phyloP scores from a whole-genome alignment of 2,113 vertebrate species.

The Anarhynchus alexandrinus region DNA sequence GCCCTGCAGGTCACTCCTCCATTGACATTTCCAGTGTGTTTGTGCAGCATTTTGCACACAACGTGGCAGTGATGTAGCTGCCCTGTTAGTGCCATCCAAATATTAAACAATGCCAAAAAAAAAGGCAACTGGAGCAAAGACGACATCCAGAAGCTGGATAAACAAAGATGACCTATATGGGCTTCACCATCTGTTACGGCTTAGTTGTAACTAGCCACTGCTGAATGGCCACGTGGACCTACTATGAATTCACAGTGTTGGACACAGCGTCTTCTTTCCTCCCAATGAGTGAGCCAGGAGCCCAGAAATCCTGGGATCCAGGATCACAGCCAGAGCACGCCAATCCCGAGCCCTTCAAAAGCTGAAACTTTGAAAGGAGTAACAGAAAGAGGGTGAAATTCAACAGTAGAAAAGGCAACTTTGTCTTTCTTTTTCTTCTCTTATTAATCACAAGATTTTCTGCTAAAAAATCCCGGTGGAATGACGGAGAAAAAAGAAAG shows the following conservation, averaged over 20 bases:
- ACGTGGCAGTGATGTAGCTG: neutral
- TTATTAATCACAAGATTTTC: neutral
- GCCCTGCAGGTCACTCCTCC: neutral
- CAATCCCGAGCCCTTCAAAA: neutral
- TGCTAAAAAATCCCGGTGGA: neutral
- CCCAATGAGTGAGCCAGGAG: accelerated
- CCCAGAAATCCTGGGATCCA: neutral
- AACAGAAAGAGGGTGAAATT: neutral
- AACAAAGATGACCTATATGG: conserved; percentile 30
- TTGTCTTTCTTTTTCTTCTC: neutral
- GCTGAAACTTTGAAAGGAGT: neutral
- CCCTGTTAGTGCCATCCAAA: neutral
- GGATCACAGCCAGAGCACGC: neutral
- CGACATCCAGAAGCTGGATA: neutral
- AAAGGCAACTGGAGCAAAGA: neutral
- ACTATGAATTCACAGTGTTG: neutral
- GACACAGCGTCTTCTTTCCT: neutral
- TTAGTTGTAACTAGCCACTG: neutral
- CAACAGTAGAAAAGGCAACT: neutral
- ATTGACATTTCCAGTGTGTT: neutral
- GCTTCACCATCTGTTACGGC: neutral
- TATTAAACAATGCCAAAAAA: neutral
- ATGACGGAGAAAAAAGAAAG: neutral
- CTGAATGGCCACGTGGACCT: neutral
- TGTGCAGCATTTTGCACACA: neutral